phyloP scores from a whole-genome alignment of 23 tunicate genomes.

The Ascidia mentula region DNA sequence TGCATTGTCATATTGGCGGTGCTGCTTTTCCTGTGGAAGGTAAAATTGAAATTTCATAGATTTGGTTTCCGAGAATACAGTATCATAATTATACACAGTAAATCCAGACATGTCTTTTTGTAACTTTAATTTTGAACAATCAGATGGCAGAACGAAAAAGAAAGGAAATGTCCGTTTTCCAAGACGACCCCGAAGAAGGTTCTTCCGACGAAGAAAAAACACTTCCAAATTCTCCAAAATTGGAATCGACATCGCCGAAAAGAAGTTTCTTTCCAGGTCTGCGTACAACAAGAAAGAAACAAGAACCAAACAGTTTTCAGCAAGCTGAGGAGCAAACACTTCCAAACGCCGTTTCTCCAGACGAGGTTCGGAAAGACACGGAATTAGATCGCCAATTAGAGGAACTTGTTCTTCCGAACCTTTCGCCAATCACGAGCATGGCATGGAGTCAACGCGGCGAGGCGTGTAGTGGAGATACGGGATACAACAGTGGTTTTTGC shows the following conservation, averaged over 20 bases:
- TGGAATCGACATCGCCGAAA: not conserved
- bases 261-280: not conserved
- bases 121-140: too few species aligned
- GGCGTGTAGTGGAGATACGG: slow-evolving; percentile 37
- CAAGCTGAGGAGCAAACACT: too few species aligned
- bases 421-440: slow-evolving; percentile 29
- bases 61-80: too few species aligned
- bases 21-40: slow-evolving; percentile 58
- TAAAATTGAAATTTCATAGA: too few species aligned
- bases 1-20: slow-evolving; percentile 46
- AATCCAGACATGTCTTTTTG: too few species aligned
- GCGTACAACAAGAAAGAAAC: not conserved
- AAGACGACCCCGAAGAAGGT: slow-evolving; percentile 1
- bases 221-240: not conserved
- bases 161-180: slow-evolving; percentile 15
- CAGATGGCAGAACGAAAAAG: slow-evolving; percentile 40
- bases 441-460: slow-evolving; percentile 19
- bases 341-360: not conserved
- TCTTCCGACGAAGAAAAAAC: not conserved
- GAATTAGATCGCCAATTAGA: not conserved
- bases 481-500: slow-evolving; percentile 49
- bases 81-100: too few species aligned
- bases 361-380: not conserved
- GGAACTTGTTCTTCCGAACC: slow-evolving; percentile 28
- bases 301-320: not conserved